Percentiles rank a stretch among this genome's conserved stretches.
Evolutionary conservation across 2,888 invertebrate species (phyloP).

Genomic region (Diadegma fenestrale): DNA sequence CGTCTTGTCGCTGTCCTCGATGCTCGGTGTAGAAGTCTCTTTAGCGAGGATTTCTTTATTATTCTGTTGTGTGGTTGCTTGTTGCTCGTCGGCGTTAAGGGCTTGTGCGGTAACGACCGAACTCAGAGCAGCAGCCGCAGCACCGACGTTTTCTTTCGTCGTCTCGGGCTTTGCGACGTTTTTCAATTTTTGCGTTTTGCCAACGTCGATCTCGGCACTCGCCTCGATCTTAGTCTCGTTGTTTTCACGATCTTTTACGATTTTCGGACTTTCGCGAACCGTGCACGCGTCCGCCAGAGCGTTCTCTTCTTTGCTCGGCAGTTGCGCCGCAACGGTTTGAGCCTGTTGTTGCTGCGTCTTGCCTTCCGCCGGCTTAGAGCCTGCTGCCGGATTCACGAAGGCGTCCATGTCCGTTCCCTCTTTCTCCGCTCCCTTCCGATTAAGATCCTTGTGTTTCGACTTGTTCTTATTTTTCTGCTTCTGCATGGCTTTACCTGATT

Average conservation of each 20-base stretch:
- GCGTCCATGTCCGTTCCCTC: constrained; percentile 88
- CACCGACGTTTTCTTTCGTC: constrained; percentile 67
- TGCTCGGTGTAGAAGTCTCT: constrained; percentile 70
- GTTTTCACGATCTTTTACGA: constrained; percentile 58
- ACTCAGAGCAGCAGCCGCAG: constrained; percentile 17
- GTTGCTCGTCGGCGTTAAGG: constrained; percentile 70
- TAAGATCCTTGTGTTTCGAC: constrained; percentile 86
- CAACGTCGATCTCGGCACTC: constrained; percentile 64
- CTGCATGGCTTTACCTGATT: constrained; percentile 82
- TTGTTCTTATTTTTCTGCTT: constrained; percentile 86
- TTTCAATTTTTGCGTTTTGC: constrained; percentile 48
- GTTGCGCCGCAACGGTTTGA: constrained; percentile 28
- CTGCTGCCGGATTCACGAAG: constrained; percentile 83
- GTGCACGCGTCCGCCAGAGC: constrained; percentile 45
- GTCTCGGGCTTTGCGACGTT: constrained; percentile 63
- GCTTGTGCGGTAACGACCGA: constrained; percentile 49
- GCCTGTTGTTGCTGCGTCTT: constrained; percentile 66
- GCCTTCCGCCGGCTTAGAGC: constrained; percentile 72
- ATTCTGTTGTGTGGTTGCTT: constrained; percentile 62
- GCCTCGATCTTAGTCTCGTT: constrained; percentile 63
- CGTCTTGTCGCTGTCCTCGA: constrained; percentile 75
- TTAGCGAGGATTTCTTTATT: constrained; percentile 72
- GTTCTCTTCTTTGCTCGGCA: constrained; percentile 66
- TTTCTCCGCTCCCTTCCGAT: constrained; percentile 87
- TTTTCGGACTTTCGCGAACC: constrained; percentile 50